These are phyloP conservation scores for Callorhinus ursinus DNA, from an alignment of 2,113 vertebrate genomes.

Conservation along the genomic window DNA sequence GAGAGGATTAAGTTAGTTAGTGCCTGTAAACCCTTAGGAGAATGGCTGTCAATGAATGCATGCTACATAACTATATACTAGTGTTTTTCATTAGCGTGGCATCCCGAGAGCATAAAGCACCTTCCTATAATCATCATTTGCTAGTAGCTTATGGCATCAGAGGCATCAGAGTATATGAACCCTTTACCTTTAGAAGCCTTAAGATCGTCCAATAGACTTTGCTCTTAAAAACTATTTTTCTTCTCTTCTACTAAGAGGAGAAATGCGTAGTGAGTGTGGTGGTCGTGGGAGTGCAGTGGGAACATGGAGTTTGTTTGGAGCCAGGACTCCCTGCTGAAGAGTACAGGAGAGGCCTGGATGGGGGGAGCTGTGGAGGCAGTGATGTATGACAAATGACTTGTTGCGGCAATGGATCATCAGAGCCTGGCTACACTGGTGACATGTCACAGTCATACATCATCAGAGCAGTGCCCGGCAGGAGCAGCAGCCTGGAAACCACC, in stretches of 20 bases:
- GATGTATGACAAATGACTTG: constrained; percentile 85
- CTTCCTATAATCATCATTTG: not conserved
- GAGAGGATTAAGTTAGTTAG: not conserved
- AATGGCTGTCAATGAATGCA: not conserved
- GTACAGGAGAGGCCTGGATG: constrained; percentile 30
- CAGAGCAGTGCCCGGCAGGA: constrained; percentile 81
- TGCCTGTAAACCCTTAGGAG: not conserved
- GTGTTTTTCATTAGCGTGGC: not conserved
- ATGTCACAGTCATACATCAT: constrained; percentile 84
- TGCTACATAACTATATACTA: no score
- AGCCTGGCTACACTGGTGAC: constrained; percentile 82
- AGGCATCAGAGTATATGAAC: not conserved
- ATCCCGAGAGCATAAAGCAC: not conserved
- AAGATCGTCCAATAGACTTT: not conserved
- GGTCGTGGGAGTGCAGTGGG: not conserved
- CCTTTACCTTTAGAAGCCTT: not conserved
- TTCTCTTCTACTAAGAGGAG: not conserved
- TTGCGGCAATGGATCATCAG: constrained; percentile 84
- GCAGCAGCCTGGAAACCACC: constrained; percentile 82
- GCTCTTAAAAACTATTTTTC: not conserved
- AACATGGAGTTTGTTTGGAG: constrained; percentile 13
- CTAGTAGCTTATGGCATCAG: not conserved
- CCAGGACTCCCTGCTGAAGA: constrained; percentile 56
- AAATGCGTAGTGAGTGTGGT: not conserved
- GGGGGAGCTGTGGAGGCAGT: constrained; percentile 80